phyloP scores from a whole-genome alignment of 1,140 invertebrate species.

The Homalodisca vitripennis region DNA sequence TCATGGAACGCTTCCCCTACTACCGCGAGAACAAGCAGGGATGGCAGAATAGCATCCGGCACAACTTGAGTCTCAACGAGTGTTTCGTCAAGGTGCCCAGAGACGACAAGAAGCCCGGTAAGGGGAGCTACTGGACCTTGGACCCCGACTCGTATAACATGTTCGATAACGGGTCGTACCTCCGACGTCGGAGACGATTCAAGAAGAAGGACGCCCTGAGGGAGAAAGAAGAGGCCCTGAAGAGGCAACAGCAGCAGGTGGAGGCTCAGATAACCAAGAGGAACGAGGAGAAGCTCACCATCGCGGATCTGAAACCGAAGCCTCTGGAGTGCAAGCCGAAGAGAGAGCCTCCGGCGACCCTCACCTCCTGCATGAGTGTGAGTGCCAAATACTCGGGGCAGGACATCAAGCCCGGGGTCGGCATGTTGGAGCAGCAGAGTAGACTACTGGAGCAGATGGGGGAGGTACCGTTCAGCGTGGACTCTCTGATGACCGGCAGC shows the following conservation, averaged over 20 bases:
- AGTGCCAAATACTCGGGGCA: conserved; percentile 30
- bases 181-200: conserved; percentile 68
- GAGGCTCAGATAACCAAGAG: conserved; percentile 16
- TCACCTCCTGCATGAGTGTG: conserved; percentile 32
- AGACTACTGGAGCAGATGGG: conserved; percentile 28
- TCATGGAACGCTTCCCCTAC: conserved; percentile 85
- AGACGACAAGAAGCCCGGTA: conserved; percentile 72
- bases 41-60: conserved; percentile 83
- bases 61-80: conserved; percentile 90
- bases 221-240: conserved; percentile 84
- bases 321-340: conserved; percentile 38
- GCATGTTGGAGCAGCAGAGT: conserved; percentile 14
- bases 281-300: conserved; percentile 31
- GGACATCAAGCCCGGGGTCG: conserved; percentile 35
- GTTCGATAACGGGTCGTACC: conserved; percentile 90
- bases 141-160: conserved; percentile 83
- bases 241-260: conserved; percentile 61
- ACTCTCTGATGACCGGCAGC: conserved; percentile 35
- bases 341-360: conserved; percentile 37
- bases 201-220: conserved; percentile 93
- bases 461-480: conserved; percentile 36
- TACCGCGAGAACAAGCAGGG: conserved; percentile 75
- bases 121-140: conserved; percentile 85
- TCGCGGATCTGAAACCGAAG: conserved; percentile 26
- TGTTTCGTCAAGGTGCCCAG: conserved; percentile 86